Percentiles rank a stretch among this genome's conserved stretches.
Evolutionary conservation across 2,113 vertebrate species (phyloP).

Genomic region (Pampusana beccarii): DNA sequence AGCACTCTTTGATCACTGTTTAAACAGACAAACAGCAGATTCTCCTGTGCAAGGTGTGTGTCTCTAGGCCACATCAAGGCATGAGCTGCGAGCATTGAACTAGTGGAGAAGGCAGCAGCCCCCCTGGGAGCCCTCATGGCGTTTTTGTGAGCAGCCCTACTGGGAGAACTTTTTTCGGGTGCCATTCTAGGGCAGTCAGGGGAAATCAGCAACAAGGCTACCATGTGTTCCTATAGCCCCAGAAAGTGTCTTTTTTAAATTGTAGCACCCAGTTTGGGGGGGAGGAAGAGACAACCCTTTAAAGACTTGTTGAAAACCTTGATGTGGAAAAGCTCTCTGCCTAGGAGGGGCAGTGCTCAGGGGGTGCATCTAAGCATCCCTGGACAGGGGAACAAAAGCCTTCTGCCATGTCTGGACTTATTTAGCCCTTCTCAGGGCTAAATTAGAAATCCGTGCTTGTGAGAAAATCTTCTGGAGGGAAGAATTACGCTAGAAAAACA

Average conservation of each 20-base stretch:
- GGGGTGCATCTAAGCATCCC: neutral
- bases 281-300: neutral
- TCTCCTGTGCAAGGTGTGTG: fast-evolving
- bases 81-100: fast-evolving
- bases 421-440: neutral
- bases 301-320: neutral
- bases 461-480: neutral
- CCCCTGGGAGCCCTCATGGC: neutral
- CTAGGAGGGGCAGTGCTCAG: neutral
- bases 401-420: neutral
- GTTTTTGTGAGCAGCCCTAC: neutral
- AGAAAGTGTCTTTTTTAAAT: neutral
- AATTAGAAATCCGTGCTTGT: neutral
- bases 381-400: neutral
- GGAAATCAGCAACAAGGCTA: neutral
- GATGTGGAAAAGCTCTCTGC: neutral
- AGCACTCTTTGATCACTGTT: neutral
- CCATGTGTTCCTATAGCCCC: neutral
- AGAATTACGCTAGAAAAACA: neutral
- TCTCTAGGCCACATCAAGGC: neutral
- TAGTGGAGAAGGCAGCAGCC: neutral
- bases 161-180: neutral
- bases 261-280: neutral
- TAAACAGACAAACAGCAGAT: neutral
- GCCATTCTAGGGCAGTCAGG: neutral